These are phyloP conservation scores for Isotomurus palustris DNA, from an alignment of 2,888 invertebrate genomes.

Conservation along the genomic window DNA sequence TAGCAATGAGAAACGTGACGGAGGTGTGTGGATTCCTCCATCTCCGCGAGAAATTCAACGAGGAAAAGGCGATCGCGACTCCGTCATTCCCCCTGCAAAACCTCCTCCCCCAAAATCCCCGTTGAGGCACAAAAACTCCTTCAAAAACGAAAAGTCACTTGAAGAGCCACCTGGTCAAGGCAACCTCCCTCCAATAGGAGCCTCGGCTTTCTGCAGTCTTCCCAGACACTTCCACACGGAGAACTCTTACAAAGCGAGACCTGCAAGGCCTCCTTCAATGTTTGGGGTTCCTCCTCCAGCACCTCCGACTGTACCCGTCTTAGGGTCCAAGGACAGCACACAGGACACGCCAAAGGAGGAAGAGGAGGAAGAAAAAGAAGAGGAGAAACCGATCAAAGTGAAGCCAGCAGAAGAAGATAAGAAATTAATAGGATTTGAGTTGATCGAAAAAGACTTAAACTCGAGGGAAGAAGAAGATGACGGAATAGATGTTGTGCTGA, in stretches of 20 bases:
- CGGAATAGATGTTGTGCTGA: slow-evolving; percentile 10
- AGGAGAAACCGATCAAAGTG: slow-evolving; percentile 19
- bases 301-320: slow-evolving; percentile 3
- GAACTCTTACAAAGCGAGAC: slow-evolving; percentile 37
- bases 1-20: slow-evolving; percentile 29
- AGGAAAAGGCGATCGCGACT: too few relatives aligned
- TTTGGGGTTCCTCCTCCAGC: slow-evolving; percentile 30
- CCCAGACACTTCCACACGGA: slow-evolving; percentile 42
- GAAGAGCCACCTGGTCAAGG: neutral
- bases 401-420: too few relatives aligned
- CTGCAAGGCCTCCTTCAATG: slow-evolving; percentile 37
- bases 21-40: slow-evolving; percentile 39
- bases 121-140: slow-evolving; percentile 39
- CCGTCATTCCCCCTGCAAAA: slow-evolving; percentile 20
- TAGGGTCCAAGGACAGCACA: neutral
- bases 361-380: slow-evolving; percentile 15
- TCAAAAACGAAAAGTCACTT: slow-evolving; percentile 22
- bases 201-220: slow-evolving; percentile 37
- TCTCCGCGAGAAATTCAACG: slow-evolving; percentile 39
- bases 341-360: neutral
- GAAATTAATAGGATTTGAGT: neutral
- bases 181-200: too few relatives aligned
- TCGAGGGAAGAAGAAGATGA: slow-evolving; percentile 20
- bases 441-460: neutral
- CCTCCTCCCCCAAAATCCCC: slow-evolving; percentile 29